phyloP scores from a whole-genome alignment of 2,888 invertebrate genomes.

The Tolmerus cingulatus region DNA sequence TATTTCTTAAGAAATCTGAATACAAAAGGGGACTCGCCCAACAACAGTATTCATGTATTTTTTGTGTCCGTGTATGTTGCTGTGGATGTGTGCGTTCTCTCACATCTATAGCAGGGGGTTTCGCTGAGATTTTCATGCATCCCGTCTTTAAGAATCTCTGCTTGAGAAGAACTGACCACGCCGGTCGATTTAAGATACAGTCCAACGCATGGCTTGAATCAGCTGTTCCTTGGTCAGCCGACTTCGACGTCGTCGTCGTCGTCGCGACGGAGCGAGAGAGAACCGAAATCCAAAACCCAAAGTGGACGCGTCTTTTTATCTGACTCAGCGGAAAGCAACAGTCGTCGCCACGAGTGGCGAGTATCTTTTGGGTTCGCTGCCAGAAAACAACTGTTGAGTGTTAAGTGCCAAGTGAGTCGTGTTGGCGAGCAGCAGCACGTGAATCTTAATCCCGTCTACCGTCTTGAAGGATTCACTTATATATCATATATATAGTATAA shows the following conservation, averaged over 20 bases:
- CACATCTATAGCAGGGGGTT: neutral
- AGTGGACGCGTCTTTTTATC: neutral
- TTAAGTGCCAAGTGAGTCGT: slow-evolving; percentile 19
- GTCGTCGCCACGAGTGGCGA: neutral
- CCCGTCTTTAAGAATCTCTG: neutral
- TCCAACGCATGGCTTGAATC: neutral
- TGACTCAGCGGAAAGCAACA: slow-evolving; percentile 25
- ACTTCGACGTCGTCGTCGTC: neutral
- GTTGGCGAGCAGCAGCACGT: slow-evolving; percentile 25
- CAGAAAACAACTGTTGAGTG: slow-evolving; percentile 36
- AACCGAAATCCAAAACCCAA: neutral
- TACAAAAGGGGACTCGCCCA: neutral
- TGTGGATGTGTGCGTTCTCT: neutral
- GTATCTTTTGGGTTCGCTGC: neutral
- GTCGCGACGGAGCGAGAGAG: neutral
- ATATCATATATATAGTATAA: neutral
- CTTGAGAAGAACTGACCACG: neutral
- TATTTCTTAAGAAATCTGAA: slow-evolving; percentile 1
- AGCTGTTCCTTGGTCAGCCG: slow-evolving; percentile 27
- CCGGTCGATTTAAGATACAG: neutral
- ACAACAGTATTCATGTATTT: neutral
- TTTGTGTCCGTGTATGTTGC: neutral
- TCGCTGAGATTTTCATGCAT: neutral
- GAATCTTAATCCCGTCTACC: neutral
- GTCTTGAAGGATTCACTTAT: neutral